Conservation (phyloP, 2,113 vertebrate species). For the Aythya baeri region DNA sequence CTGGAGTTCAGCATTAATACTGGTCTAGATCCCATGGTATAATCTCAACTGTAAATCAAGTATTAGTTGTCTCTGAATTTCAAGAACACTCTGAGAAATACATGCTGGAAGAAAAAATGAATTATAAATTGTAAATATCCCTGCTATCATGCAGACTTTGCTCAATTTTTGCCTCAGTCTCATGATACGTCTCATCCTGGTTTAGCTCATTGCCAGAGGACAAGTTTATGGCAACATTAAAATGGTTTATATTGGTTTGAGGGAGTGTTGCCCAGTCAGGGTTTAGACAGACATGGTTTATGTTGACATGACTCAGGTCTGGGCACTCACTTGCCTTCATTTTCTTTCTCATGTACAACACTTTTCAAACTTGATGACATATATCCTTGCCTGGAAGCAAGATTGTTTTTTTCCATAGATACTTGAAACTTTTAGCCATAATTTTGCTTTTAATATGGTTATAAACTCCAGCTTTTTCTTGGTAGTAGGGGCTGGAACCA, state of each 20-base stretch:
- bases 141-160: constrained; percentile 2
- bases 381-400: neutral
- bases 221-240: constrained; percentile 29
- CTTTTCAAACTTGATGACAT: constrained; percentile 35
- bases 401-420: neutral
- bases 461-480: neutral
- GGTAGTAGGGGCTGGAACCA: neutral
- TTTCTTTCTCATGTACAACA: constrained; percentile 44
- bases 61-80: constrained; percentile 50
- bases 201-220: constrained; percentile 44
- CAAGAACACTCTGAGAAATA: constrained; percentile 1
- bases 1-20: neutral
- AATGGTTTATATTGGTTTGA: constrained; percentile 61
- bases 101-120: neutral
- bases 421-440: constrained; percentile 20
- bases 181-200: neutral
- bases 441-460: constrained; percentile 23
- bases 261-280: constrained; percentile 30
- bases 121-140: constrained; percentile 27
- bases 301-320: constrained; percentile 50
- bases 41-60: constrained; percentile 24
- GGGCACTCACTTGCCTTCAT: constrained; percentile 10
- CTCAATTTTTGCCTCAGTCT: constrained; percentile 16
- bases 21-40: neutral
- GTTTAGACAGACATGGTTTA: constrained; percentile 42